phyloP scores from a whole-genome alignment of 2,888 invertebrate genomes.

The Machimus rusticus region DNA sequence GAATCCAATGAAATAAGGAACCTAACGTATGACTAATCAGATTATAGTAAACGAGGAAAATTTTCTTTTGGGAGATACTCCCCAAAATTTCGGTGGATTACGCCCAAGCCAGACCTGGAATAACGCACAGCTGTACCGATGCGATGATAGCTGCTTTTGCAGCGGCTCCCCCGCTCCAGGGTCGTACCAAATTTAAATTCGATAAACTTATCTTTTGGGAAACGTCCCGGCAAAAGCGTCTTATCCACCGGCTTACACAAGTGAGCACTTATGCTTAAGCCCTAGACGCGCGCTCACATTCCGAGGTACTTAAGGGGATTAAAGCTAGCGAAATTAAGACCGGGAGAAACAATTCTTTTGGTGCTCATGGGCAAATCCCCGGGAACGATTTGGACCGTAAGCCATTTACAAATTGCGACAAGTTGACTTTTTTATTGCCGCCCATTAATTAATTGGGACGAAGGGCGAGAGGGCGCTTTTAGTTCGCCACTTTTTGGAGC shows the following conservation, averaged over 20 bases:
- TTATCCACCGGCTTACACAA: slow-evolving; percentile 30
- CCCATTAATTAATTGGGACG: slow-evolving; percentile 24
- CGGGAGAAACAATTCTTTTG: slow-evolving; percentile 13
- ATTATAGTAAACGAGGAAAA: slow-evolving; percentile 12
- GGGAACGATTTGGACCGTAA: background rate
- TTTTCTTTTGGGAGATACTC: background rate
- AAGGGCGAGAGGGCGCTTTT: background rate
- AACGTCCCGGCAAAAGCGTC: background rate
- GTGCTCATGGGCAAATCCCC: background rate
- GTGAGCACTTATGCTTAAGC: slow-evolving; percentile 35
- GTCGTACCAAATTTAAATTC: slow-evolving; percentile 15
- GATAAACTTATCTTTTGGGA: slow-evolving; percentile 17
- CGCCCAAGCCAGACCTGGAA: background rate
- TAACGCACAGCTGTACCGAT: background rate
- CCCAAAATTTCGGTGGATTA: background rate
- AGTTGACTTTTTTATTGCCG: slow-evolving; percentile 13
- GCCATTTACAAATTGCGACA: slow-evolving; percentile 35
- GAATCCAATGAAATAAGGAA: slow-evolving; percentile 31
- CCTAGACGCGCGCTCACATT: slow-evolving; percentile 1
- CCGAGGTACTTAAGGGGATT: slow-evolving; percentile 9
- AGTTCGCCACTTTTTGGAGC: background rate
- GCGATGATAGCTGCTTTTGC: background rate
- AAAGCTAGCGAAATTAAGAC: slow-evolving; percentile 23
- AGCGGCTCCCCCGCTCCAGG: background rate
- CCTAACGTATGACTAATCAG: slow-evolving; percentile 32